Percentiles rank a stretch among this genome's conserved stretches.
phyloP scores from a whole-genome alignment of 2,888 invertebrate species.

The Siphonodentalium dalli region DNA sequence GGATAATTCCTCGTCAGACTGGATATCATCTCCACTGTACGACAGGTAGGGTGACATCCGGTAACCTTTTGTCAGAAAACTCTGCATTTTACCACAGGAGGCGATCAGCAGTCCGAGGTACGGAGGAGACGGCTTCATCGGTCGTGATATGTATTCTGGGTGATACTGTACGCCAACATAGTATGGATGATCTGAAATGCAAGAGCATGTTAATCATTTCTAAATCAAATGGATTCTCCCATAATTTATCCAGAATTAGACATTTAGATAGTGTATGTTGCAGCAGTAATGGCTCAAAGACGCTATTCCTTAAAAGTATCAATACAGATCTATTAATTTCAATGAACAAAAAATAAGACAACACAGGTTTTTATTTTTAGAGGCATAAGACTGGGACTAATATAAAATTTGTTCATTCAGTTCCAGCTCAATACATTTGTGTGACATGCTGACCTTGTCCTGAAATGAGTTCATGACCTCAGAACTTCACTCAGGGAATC shows the following conservation, averaged over 20 bases:
- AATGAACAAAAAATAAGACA: too few relatives aligned
- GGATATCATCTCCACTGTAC: conserved; percentile 43
- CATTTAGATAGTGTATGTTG: background rate
- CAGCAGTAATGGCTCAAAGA: background rate
- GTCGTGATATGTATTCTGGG: conserved; percentile 92
- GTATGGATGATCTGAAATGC: conserved; percentile 78
- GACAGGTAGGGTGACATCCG: conserved; percentile 55
- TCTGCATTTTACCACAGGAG: conserved; percentile 81
- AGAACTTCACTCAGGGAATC: too few relatives aligned
- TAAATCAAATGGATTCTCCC: background rate
- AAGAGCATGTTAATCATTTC: background rate
- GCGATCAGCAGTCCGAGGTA: conserved; percentile 94
- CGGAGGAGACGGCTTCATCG: conserved; percentile 82
- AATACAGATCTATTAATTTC: too few relatives aligned
- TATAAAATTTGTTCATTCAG: too few relatives aligned
- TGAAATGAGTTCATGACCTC: too few relatives aligned
- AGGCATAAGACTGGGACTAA: too few relatives aligned
- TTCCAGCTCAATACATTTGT: too few relatives aligned
- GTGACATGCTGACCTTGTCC: too few relatives aligned
- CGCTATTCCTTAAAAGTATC: too few relatives aligned
- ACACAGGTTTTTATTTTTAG: too few relatives aligned
- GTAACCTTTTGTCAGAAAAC: conserved; percentile 56
- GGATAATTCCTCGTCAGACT: conserved; percentile 37
- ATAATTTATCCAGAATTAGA: background rate
- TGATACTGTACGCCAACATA: conserved; percentile 97